Percentiles rank a stretch among this genome's conserved stretches.
These are phyloP conservation scores for Actenoides lindsayi DNA, from an alignment of 2,113 vertebrate genomes.

Conservation along the genomic window DNA sequence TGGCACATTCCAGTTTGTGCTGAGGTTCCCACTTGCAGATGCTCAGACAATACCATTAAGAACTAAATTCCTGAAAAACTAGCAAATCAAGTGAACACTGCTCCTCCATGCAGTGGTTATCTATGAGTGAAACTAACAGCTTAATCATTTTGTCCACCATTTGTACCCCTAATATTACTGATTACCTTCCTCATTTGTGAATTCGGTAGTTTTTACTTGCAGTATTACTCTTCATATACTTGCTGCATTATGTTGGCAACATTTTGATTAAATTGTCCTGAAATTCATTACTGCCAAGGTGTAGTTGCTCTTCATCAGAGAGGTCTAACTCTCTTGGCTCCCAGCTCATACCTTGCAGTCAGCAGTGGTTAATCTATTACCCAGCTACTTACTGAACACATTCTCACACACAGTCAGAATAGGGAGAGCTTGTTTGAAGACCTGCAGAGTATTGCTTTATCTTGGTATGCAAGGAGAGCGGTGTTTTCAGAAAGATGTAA, in stretches of 20 bases:
- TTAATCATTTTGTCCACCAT: neutral
- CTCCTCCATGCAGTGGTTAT: neutral
- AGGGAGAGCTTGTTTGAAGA: neutral
- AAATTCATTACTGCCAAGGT: neutral
- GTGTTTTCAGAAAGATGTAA: neutral
- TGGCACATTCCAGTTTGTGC: neutral
- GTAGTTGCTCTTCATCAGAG: neutral
- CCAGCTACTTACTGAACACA: neutral
- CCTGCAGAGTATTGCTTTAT: neutral
- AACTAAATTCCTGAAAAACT: neutral
- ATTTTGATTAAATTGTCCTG: neutral
- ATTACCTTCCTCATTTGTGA: neutral
- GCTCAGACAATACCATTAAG: neutral
- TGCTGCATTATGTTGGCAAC: neutral
- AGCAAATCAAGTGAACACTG: neutral
- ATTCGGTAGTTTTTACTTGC: neutral
- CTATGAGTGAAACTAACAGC: neutral
- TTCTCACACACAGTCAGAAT: neutral
- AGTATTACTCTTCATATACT: neutral
- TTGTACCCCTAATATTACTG: neutral
- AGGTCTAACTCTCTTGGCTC: neutral
- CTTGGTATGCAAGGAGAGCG: neutral
- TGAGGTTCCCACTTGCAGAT: neutral
- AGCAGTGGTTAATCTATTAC: neutral
- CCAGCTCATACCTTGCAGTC: accelerated